Conservation (phyloP, 2,797 vertebrate species). For the Ibycter americanus region DNA sequence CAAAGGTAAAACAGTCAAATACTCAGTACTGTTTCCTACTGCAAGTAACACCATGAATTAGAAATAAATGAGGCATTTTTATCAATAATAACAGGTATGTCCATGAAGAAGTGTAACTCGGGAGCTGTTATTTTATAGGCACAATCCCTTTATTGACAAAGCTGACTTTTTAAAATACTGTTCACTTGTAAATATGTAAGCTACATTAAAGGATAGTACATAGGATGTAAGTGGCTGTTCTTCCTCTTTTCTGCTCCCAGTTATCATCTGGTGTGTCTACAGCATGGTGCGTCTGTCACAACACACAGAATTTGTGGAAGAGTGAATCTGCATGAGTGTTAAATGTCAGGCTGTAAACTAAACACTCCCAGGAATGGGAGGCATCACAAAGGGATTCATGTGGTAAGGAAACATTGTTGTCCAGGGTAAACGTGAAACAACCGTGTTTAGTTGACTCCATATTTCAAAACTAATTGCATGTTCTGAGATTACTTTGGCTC, state of each 20-base stretch:
- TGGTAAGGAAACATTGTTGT: background rate
- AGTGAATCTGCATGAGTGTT: background rate
- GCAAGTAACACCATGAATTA: background rate
- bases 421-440: slow-evolving; percentile 21
- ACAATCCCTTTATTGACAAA: background rate
- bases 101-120: background rate
- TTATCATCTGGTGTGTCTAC: background rate
- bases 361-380: background rate
- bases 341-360: background rate
- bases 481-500: background rate
- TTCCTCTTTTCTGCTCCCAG: background rate
- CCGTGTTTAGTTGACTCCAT: slow-evolving; percentile 10
- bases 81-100: background rate
- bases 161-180: background rate
- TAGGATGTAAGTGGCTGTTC: background rate
- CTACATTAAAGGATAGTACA: background rate
- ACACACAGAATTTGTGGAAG: background rate
- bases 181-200: background rate
- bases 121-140: background rate
- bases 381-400: background rate
- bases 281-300: background rate
- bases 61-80: background rate
- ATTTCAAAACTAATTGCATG: slow-evolving; percentile 37
- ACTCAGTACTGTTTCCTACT: background rate
- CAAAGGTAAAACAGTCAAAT: background rate